Base-by-base conservation (phyloP, 92 coral and sea anemone genomes). In the Zoanthus sansibaricus region DNA sequence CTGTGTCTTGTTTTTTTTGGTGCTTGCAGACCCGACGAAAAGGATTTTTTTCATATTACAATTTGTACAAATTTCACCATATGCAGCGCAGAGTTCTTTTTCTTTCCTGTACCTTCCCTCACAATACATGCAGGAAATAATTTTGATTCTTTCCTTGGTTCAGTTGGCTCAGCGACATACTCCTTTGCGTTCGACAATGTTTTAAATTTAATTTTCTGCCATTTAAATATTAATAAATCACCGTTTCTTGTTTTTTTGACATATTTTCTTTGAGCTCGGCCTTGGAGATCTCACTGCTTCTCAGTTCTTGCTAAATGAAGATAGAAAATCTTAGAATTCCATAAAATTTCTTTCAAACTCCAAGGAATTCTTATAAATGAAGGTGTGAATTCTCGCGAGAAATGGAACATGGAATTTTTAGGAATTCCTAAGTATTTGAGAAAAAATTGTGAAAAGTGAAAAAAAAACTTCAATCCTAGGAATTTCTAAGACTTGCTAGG, bases 21-120 rank as follows among this genome's bases (percentile, higher is more conserved):
- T 72, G 55, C 31, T 42, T 72, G 47, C 77, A 44, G 56, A 72
- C 52, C 21, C 9, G 55, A 17, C 47, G 77, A 72, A 72, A 72
- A 47, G 45, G 77, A 72, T 44, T 72, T 45, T 25, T 25, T 72
- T 71, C 17, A 71, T 30, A 37, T 32, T 37, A 7, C 47, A 71
- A 12, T 71, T 71, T 37, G 76, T 71, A 72, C 54, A 72, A 44
- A 47, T 72, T 72, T 72, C 77, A 48, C 77, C 77, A 72, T 42
- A 72, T 72, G 54, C 77, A 44, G 77, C 56, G 47, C 77, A 72
- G 0, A 72, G 77, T 51, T 72, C 7, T 12, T 72, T 72, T 25
- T 72, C 77, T 25, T 25, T 25, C 77, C 44, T 72, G 77, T 72
- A 55, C 52, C 47, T 72, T 72, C 55, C 25, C 9, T 56, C 77